phyloP scores from a whole-genome alignment of 23 tunicate genomes.

The Clavelina lepadiformis region DNA sequence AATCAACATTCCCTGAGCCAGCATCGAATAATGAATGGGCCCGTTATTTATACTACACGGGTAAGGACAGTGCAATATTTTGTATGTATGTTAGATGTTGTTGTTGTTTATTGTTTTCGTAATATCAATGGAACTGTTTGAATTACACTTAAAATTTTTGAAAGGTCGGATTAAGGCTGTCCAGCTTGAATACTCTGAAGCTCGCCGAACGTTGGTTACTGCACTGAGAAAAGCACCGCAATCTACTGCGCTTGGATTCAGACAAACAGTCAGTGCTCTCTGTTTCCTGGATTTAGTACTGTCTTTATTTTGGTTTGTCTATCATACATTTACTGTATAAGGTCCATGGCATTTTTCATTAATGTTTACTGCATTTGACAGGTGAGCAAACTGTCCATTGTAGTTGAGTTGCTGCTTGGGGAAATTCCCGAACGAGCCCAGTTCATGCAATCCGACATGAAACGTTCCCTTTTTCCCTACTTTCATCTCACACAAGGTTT shows the following conservation, averaged over 20 bases:
- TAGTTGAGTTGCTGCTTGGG: slow-evolving; percentile 85
- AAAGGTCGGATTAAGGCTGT: slow-evolving; percentile 84
- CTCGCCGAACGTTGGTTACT: slow-evolving; percentile 49
- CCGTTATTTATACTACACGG: slow-evolving; percentile 85
- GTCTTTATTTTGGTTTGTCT: background rate
- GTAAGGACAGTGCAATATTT: slow-evolving; percentile 22
- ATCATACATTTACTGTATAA: background rate
- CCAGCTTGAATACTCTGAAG: slow-evolving; percentile 81
- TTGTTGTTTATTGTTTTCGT: too few species aligned
- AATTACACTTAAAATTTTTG: too few species aligned
- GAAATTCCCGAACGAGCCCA: slow-evolving; percentile 82
- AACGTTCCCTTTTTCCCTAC: slow-evolving; percentile 47
- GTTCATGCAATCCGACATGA: slow-evolving; percentile 71
- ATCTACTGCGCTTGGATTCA: slow-evolving; percentile 75
- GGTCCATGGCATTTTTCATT: background rate
- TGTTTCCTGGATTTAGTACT: background rate
- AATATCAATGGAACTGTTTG: background rate
- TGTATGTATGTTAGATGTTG: too few species aligned
- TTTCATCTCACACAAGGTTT: slow-evolving; percentile 72
- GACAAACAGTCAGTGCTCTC: slow-evolving; percentile 44
- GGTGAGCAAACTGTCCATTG: slow-evolving; percentile 78
- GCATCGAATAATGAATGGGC: slow-evolving; percentile 98
- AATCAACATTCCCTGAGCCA: slow-evolving; percentile 84
- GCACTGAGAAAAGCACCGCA: slow-evolving; percentile 84
- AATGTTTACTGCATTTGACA: slow-evolving; percentile 3